Evolutionary conservation across 2,888 invertebrate species (phyloP).

Genomic region (Stenodema calcarata): DNA sequence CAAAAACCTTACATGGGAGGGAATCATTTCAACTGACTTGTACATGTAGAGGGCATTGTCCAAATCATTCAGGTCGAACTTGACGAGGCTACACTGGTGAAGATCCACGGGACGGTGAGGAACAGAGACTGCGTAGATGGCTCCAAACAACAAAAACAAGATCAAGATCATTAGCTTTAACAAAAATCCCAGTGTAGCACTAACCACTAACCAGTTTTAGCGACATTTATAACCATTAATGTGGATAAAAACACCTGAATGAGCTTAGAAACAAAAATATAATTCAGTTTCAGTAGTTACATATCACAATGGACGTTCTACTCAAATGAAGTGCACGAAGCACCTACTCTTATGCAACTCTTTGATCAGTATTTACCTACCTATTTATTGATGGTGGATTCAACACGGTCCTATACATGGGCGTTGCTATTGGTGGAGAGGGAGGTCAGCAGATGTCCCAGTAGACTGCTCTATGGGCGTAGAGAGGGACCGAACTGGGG

Average conservation of each 20-base stretch:
- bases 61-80: constrained; percentile 37
- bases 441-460: too few relatives aligned
- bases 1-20: not conserved
- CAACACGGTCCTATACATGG: too few relatives aligned
- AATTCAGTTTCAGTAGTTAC: too few relatives aligned
- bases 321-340: too few relatives aligned
- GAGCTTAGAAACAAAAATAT: not conserved
- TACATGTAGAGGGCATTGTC: constrained; percentile 36
- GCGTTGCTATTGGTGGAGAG: too few relatives aligned
- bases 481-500: too few relatives aligned
- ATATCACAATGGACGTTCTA: too few relatives aligned
- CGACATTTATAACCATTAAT: not conserved
- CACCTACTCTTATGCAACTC: too few relatives aligned
- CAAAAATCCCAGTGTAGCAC: not conserved
- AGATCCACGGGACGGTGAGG: constrained; percentile 24
- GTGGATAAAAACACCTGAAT: not conserved
- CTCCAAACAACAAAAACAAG: not conserved
- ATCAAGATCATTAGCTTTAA: constrained; percentile 19
- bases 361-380: too few relatives aligned
- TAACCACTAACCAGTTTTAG: not conserved
- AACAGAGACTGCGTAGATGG: not conserved
- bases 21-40: constrained; percentile 10
- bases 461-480: too few relatives aligned
- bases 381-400: too few relatives aligned
- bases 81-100: constrained; percentile 34